Evolutionary conservation across 2,888 invertebrate species (phyloP).

Genomic region (Trachelus tabidus): DNA sequence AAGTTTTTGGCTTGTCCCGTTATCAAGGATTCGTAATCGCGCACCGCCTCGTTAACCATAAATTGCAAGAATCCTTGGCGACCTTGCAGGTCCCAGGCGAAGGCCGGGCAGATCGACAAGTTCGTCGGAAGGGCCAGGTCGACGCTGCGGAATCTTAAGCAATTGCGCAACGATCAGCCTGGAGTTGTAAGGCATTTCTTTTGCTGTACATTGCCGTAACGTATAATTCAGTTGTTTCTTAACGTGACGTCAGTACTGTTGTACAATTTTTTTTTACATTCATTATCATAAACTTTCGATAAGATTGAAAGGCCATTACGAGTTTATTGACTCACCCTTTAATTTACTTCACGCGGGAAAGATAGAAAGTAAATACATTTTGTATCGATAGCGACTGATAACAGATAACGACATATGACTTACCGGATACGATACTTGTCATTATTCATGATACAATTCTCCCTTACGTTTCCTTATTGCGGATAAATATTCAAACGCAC

Average conservation of each 20-base stretch:
- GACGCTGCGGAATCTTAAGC: conserved; percentile 41
- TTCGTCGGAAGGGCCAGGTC: conserved; percentile 48
- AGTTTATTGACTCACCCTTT: not conserved
- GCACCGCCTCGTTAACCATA: not conserved
- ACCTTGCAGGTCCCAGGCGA: conserved; percentile 43
- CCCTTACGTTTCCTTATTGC: not conserved
- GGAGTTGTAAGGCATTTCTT: conserved; percentile 46
- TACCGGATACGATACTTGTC: not conserved
- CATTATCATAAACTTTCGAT: not conserved
- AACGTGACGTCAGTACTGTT: not conserved
- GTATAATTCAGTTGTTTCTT: not conserved
- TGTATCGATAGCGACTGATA: not conserved
- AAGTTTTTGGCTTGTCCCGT: not conserved
- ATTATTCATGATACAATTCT: not conserved
- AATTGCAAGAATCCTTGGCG: not conserved
- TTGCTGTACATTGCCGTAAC: not conserved
- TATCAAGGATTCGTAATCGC: not conserved
- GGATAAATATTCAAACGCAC: not conserved
- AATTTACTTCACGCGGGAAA: not conserved
- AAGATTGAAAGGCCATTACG: not conserved
- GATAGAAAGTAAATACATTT: not conserved
- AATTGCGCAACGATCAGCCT: conserved; percentile 54
- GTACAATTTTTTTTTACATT: not conserved
- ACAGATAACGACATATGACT: not conserved
- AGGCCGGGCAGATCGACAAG: conserved; percentile 48